Percentiles rank a stretch among this genome's conserved stretches.
These are phyloP conservation scores for Porites australiensis DNA, from an alignment of 64 coral and sea anemone species.

Conservation along the genomic window DNA sequence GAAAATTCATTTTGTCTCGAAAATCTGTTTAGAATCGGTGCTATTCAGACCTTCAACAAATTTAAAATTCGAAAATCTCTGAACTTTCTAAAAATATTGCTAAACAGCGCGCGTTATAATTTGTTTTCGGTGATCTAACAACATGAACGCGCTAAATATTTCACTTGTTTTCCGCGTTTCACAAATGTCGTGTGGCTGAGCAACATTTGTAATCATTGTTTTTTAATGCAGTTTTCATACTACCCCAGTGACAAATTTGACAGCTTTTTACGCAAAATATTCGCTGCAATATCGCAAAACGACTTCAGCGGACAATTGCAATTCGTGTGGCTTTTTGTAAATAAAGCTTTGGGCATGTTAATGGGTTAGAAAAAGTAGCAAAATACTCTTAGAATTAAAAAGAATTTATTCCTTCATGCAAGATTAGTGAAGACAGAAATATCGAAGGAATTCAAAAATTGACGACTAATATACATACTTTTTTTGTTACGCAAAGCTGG, in stretches of 20 bases:
- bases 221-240: not conserved
- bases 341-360: no score
- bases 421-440: not conserved
- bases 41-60: no score
- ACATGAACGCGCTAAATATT: not conserved
- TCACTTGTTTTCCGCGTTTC: not conserved
- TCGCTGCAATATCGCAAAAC: not conserved
- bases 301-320: not conserved
- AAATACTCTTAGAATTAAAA: not conserved
- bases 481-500: not conserved
- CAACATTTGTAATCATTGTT: not conserved
- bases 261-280: not conserved
- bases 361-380: not conserved
- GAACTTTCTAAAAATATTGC: no score
- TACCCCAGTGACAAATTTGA: not conserved
- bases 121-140: no score
- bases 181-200: not conserved
- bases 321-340: no score
- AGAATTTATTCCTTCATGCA: not conserved
- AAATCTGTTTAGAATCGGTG: no score
- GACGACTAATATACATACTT: slow-evolving; percentile 22
- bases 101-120: no score
- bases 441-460: slow-evolving; percentile 26
- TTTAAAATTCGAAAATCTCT: no score
- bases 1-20: not conserved